phyloP scores from a whole-genome alignment of 92 coral and sea anemone species.

The Actinernus sp. region DNA sequence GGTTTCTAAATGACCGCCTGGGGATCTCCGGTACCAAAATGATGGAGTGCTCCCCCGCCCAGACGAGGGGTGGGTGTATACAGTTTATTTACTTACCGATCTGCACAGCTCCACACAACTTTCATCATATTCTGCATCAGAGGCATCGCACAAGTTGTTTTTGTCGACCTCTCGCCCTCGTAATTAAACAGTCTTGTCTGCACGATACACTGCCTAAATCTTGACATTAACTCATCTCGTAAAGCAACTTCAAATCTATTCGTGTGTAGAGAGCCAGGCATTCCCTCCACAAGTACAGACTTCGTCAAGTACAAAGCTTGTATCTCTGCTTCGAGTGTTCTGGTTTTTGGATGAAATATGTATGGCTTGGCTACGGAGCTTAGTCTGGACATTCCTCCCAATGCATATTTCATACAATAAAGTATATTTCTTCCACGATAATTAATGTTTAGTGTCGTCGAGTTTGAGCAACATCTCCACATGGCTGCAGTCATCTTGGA shows the following conservation, averaged over 20 bases:
- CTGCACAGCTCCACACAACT: constrained; percentile 83
- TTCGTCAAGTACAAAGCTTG: constrained; percentile 90
- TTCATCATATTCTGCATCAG: constrained; percentile 89
- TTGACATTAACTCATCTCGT: constrained; percentile 70
- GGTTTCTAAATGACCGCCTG: too few relatives aligned
- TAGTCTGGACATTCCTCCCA: neutral
- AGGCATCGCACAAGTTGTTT: constrained; percentile 75
- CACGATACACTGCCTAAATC: constrained; percentile 69
- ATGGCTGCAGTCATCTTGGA: constrained; percentile 32
- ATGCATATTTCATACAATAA: neutral
- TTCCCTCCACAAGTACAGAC: constrained; percentile 58
- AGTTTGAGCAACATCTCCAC: neutral
- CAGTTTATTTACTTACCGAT: constrained; percentile 76
- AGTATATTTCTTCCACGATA: neutral
- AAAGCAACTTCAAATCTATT: constrained; percentile 26
- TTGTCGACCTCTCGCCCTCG: constrained; percentile 72
- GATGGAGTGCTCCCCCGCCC: too few relatives aligned
- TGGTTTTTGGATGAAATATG: constrained; percentile 88
- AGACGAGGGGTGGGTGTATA: too few relatives aligned
- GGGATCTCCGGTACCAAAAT: too few relatives aligned
- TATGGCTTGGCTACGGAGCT: constrained; percentile 61
- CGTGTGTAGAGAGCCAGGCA: constrained; percentile 53
- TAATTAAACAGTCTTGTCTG: constrained; percentile 69
- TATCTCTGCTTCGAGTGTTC: constrained; percentile 82
- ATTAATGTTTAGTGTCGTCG: neutral